Evolutionary conservation across 2,113 vertebrate species (phyloP).

Genomic region (Ornithorhynchus anatinus): DNA sequence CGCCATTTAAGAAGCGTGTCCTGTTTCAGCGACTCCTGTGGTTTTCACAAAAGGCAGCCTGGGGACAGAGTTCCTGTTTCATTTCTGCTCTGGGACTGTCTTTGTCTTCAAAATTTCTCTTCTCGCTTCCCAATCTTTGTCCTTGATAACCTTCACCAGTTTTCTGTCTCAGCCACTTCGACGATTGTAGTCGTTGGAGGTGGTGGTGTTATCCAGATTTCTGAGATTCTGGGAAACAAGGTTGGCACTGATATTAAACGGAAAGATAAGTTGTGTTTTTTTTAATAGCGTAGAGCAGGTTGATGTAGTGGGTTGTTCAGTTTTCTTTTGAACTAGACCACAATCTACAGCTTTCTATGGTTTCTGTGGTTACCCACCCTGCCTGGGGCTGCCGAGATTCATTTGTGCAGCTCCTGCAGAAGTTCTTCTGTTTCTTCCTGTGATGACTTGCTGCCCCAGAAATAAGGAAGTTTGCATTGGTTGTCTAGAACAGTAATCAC

Average conservation of each 20-base stretch:
- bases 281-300: conserved; percentile 40
- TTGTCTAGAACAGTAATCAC: background rate
- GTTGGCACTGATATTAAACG: conserved; percentile 9
- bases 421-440: too few relatives aligned
- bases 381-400: background rate
- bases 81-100: background rate
- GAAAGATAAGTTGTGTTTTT: conserved; percentile 18
- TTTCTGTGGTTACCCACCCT: conserved; percentile 36
- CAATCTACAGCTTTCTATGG: conserved; percentile 24
- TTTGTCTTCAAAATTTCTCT: conserved; percentile 5
- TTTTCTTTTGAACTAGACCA: conserved; percentile 39
- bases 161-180: background rate
- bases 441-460: too few relatives aligned
- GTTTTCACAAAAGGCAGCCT: too few relatives aligned
- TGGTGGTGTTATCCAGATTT: background rate
- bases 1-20: too few relatives aligned
- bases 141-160: conserved; percentile 8
- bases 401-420: conserved; percentile 28
- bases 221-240: conserved; percentile 9
- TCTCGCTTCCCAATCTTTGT: background rate
- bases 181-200: background rate
- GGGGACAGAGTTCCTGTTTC: too few relatives aligned
- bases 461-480: background rate
- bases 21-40: too few relatives aligned
- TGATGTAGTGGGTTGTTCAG: conserved; percentile 38